These are phyloP conservation scores for Apis laboriosa DNA, from an alignment of 1,140 invertebrate genomes.

Conservation along the genomic window DNA sequence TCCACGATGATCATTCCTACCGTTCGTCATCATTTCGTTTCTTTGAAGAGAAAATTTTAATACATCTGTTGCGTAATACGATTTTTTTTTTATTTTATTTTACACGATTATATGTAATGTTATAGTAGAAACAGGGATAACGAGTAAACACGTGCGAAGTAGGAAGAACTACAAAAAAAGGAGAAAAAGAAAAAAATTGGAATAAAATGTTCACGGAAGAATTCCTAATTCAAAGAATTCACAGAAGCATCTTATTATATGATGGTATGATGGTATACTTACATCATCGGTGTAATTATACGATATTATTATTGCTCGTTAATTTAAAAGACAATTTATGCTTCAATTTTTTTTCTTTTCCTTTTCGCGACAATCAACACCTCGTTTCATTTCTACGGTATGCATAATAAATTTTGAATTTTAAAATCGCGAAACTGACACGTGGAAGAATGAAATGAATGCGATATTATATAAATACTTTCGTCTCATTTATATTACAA, in stretches of 20 bases:
- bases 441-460: neutral
- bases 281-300: neutral
- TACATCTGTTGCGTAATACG: too few species aligned
- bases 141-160: too few species aligned
- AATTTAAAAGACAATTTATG: neutral
- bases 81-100: too few species aligned
- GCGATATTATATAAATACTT: neutral
- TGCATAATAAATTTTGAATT: neutral
- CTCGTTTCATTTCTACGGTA: neutral
- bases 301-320: neutral
- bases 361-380: neutral
- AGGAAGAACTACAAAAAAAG: too few species aligned
- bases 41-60: neutral
- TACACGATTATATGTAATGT: too few species aligned
- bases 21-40: neutral
- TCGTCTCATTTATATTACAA: neutral
- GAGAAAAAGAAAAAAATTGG: neutral
- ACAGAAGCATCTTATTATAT: neutral
- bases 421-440: neutral
- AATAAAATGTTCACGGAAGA: neutral
- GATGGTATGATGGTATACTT: neutral
- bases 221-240: neutral
- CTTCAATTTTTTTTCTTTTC: neutral
- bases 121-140: too few species aligned
- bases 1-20: too few species aligned